Base-by-base conservation (phyloP, 2,113 vertebrate species). In the Morone chrysops region DNA sequence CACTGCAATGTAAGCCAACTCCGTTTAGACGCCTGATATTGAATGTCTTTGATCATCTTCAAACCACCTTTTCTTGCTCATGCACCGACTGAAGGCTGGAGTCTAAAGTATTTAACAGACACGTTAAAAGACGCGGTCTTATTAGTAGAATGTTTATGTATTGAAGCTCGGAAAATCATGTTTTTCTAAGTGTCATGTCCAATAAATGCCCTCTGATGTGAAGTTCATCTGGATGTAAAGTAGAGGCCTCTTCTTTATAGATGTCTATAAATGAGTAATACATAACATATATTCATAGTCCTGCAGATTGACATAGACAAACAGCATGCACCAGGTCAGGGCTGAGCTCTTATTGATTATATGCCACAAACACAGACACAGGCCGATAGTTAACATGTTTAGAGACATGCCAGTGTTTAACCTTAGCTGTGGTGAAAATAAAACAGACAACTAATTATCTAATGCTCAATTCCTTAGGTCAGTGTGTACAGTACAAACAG, bases 251-350 rank as follows among this genome's bases (percentile, higher is more conserved):
- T 38, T 75, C 9, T 22, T 61, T 22, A 41, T 38, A n/a, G 2
- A 48, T 17, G 6, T 45, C 20, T 56, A 31, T 36, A 68, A n/a
- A 41, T 45, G 10, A 40, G 45, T 60, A 20, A 40, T 38, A 18
- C 41, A 12, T 13, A 54, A 60, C 5, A 47, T 25, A 50, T 54
- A 57, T 47, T 59, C 25, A 79, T 18, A 63, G 13, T 71, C 11
- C 13, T 66, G 47, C 43, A 77, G 20, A 60, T 56, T 67, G 67
- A 57, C 14, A 41, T 54, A 12, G 38, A 90, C 31, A 67, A 53
- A 68, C 9, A 7, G 12, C 16, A 20, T 40, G 10, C n/a, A 62
- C 45, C 43, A 25, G 16, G 36, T 54, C 22, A 75, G 45, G 31
- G 60, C 22, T 60, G 62, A 56, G 40, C 6, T 36, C 12, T 62